phyloP scores from a whole-genome alignment of 2,797 vertebrate genomes.

The Gorsachius magnificus region DNA sequence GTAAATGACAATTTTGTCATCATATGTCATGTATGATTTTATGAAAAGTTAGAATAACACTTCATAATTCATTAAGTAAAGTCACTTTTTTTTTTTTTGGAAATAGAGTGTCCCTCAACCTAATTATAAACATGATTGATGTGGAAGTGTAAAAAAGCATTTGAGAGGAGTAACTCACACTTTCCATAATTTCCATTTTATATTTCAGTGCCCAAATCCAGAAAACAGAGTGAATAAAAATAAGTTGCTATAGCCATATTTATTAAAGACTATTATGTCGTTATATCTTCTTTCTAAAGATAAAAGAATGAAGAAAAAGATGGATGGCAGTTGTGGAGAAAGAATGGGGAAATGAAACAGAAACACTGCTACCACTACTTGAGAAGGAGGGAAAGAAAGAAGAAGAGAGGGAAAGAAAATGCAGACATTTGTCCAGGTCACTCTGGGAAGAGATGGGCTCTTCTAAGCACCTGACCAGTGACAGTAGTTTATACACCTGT shows the following conservation, averaged over 20 bases:
- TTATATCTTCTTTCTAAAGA: background rate
- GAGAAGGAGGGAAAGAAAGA: background rate
- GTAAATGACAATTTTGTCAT: slow-evolving; percentile 3
- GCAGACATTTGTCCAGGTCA: background rate
- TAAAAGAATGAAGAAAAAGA: background rate
- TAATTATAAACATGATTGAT: background rate
- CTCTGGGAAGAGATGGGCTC: background rate
- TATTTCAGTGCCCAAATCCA: background rate
- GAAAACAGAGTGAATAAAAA: background rate
- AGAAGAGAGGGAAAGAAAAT: background rate
- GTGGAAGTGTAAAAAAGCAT: background rate
- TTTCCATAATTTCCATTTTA: background rate
- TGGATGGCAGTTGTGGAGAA: background rate
- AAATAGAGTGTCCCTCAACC: background rate
- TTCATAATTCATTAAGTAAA: slow-evolving; percentile 27
- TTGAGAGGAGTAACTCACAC: background rate
- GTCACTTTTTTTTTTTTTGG: background rate
- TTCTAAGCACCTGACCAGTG: background rate
- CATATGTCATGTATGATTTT: background rate
- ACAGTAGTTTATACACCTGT: background rate
- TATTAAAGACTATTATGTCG: background rate
- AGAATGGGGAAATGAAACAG: background rate
- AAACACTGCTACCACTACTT: background rate
- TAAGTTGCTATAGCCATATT: background rate
- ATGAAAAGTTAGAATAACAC: background rate